A percentile compares a stretch with the other conserved stretches of the same genome.
Conservation (phyloP, 92 coral and sea anemone species). For the Virgularia gustaviana region DNA sequence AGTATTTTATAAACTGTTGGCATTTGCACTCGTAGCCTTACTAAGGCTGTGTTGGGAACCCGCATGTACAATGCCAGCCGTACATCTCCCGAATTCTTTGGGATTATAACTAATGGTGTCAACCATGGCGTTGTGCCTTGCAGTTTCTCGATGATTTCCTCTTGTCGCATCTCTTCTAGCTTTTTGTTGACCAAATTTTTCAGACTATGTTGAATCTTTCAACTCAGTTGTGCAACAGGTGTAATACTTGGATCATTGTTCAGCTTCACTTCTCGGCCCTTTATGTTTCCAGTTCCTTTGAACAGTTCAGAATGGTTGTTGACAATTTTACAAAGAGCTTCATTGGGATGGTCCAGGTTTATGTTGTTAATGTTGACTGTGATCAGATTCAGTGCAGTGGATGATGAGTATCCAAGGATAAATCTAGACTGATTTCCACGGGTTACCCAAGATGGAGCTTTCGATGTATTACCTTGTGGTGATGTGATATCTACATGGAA, state of each 20-base stretch:
- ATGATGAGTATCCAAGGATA: constrained; percentile 45
- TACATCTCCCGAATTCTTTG: constrained; percentile 52
- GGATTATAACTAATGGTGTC: constrained; percentile 47
- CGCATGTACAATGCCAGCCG: constrained; percentile 54
- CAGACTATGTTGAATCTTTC: constrained; percentile 47
- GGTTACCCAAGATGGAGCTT: constrained; percentile 35
- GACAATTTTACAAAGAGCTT: constrained; percentile 15
- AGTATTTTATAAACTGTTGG: constrained; percentile 57
- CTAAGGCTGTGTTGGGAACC: constrained; percentile 47
- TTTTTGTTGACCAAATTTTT: constrained; percentile 40
- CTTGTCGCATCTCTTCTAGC: constrained; percentile 40
- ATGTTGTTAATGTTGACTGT: constrained; percentile 38
- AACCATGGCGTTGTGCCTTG: constrained; percentile 47
- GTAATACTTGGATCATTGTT: constrained; percentile 38
- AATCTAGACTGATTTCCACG: constrained; percentile 14
- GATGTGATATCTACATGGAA: constrained; percentile 32
- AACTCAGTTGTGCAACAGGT: constrained; percentile 46
- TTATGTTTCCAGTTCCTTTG: constrained; percentile 51
- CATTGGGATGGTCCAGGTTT: constrained; percentile 11
- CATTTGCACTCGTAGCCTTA: constrained; percentile 50
- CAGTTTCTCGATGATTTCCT: constrained; percentile 46
- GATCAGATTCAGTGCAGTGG: constrained; percentile 30
- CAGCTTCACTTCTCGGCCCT: constrained; percentile 41
- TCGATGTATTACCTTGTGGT: constrained; percentile 27
- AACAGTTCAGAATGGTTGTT: constrained; percentile 35